Percentiles rank a stretch among this genome's conserved stretches.
phyloP scores from a whole-genome alignment of 64 coral and sea anemone genomes.

The Hydrozoanthus tunicans region DNA sequence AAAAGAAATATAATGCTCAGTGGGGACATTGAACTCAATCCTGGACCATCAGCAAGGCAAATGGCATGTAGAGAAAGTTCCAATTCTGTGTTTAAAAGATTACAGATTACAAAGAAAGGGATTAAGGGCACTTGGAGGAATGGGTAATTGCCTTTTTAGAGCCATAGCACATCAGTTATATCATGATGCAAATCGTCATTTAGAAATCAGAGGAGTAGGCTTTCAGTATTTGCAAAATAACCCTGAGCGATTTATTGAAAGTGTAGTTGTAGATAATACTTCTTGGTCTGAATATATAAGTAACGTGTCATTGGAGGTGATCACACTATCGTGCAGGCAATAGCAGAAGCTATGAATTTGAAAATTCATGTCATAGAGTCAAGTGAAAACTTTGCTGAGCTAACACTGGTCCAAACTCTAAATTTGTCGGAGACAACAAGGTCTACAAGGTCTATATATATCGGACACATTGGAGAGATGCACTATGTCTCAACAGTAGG shows the following conservation, averaged over 20 bases:
- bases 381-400: constrained; percentile 67
- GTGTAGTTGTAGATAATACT: constrained; percentile 33
- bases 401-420: constrained; percentile 57
- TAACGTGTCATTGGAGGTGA: constrained; percentile 65
- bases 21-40: background rate
- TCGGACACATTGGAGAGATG: constrained; percentile 63
- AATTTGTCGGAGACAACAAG: constrained; percentile 58
- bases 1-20: background rate
- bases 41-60: background rate
- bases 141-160: background rate
- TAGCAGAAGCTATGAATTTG: constrained; percentile 73
- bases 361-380: constrained; percentile 82
- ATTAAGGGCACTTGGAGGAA: background rate
- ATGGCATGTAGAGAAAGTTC: background rate
- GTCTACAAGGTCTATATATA: constrained; percentile 71
- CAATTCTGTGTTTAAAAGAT: background rate
- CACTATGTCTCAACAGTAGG: constrained; percentile 53
- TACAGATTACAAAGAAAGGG: background rate
- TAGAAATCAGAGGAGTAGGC: constrained; percentile 18
- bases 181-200: background rate
- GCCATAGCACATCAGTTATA: background rate
- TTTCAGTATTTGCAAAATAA: constrained; percentile 41
- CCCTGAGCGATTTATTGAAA: constrained; percentile 29
- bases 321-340: constrained; percentile 70
- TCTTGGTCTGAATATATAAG: constrained; percentile 45